Conservation (phyloP, 2,888 invertebrate genomes). For the Cataglyphis rosenhaueri region DNA sequence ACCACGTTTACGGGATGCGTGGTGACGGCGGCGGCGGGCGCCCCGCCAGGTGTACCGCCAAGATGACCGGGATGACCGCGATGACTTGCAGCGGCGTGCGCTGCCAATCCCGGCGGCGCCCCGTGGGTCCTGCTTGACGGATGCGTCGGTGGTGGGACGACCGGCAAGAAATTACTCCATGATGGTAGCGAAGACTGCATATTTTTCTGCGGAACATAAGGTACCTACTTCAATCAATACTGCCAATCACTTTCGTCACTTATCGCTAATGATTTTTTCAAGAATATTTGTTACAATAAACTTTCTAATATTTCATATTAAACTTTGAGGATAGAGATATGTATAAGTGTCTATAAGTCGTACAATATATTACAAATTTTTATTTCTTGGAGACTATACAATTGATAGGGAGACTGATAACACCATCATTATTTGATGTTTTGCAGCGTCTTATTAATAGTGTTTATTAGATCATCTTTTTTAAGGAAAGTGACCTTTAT, state of each 20-base stretch:
- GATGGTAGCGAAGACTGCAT: slow-evolving; percentile 83
- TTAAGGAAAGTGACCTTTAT: background rate
- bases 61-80: slow-evolving; percentile 81
- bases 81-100: slow-evolving; percentile 72
- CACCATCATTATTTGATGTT: background rate
- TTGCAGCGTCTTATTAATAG: background rate
- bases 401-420: background rate
- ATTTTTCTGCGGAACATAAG: slow-evolving; percentile 84
- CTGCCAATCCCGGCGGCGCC: slow-evolving; percentile 76
- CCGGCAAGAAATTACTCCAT: slow-evolving; percentile 83
- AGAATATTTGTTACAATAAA: background rate
- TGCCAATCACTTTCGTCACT: slow-evolving; percentile 71
- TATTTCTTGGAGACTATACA: background rate
- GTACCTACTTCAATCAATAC: slow-evolving; percentile 84
- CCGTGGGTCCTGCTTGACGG: slow-evolving; percentile 77
- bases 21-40: slow-evolving; percentile 49
- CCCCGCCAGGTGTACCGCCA: slow-evolving; percentile 72
- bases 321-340: background rate
- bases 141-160: slow-evolving; percentile 80
- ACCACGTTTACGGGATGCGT: slow-evolving; percentile 79
- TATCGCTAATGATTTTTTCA: slow-evolving; percentile 1
- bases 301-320: background rate
- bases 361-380: background rate
- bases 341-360: background rate
- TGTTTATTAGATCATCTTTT: background rate